phyloP scores from a whole-genome alignment of 92 coral and sea anemone genomes.

The Phenganax stokvisi region DNA sequence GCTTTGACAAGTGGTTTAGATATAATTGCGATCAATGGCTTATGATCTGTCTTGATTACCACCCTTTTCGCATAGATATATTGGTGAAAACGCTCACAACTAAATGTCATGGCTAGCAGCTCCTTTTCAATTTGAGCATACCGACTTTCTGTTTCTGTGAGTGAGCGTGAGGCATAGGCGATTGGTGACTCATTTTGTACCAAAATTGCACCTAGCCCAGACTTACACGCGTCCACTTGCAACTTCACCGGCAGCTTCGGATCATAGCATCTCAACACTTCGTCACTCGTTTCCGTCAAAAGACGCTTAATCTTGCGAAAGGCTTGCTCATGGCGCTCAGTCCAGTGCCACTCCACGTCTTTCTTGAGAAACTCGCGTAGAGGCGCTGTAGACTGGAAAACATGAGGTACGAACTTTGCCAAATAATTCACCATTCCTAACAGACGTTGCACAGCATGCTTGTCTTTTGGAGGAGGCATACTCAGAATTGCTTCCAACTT shows the following conservation, averaged over 20 bases:
- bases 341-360: no score
- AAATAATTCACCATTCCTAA: no score
- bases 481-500: no score
- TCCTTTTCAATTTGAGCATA: constrained; percentile 46
- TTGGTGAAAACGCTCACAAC: constrained; percentile 37
- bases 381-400: no score
- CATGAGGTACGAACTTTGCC: no score
- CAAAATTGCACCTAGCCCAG: constrained; percentile 35
- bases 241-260: constrained; percentile 22
- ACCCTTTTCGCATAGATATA: constrained; percentile 14
- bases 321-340: background rate
- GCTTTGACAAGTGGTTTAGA: constrained; percentile 19
- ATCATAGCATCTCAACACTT: constrained; percentile 35
- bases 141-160: constrained; percentile 37
- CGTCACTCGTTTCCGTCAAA: constrained; percentile 33
- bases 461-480: no score
- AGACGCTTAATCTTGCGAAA: constrained; percentile 36
- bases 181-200: constrained; percentile 21
- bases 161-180: constrained; percentile 41
- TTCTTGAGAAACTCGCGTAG: no score
- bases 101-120: constrained; percentile 32
- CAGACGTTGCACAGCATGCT: no score
- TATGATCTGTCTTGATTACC: constrained; percentile 11
- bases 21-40: constrained; percentile 18
- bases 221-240: constrained; percentile 46